Base-by-base conservation (phyloP, 2,113 vertebrate species). In the Geococcyx californianus region DNA sequence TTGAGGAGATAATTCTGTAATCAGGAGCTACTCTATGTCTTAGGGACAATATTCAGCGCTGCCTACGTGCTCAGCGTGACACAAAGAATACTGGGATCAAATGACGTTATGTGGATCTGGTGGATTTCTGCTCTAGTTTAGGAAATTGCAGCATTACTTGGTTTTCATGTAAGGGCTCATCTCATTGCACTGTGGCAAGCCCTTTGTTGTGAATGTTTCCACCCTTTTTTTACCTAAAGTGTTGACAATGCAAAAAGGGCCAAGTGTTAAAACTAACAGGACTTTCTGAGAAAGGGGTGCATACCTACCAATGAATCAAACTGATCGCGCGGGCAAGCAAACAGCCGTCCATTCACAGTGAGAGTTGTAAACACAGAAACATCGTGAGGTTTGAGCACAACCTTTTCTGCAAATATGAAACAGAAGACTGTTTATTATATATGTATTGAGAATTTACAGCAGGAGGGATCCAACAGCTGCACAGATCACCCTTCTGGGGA, bases 291-390 rank as follows among this genome's bases (percentile, higher is more conserved):
- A 87, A 44, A 33, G 40, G 76, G 49, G 56, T 25, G 51, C 83
- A 60, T 93, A 98, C 98, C 29, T 98, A 99, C 99, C 99, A 99
- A 84, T n/a, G 99, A 98, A 96, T 99, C 99, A 8, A 99, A 98
- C 96, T 99, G 98, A 94, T 99, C 99, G 89, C 99, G 97, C 4
- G 98, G 98, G 96, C 99, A 99, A 87, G 98, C 98, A 95, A 99
- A 99, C 87, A 99, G 98, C 21, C 99, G 98, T 77, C 99, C 99
- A 26, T 99, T 99, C 85, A 99, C 97, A 85, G 98, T 99, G 95
- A 99, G 99, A 15, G 98, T 99, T 72, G 99, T 99, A 98, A 99
- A 99, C 93, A 99, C 99, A 0, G 99, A 99, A 69, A 99, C 97
- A 54, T 99, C 99, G 33, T 98, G 99, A 95, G 99, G 98, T 91